These are phyloP conservation scores for Leptocoma aspasia DNA, from an alignment of 2,113 vertebrate species.

Conservation along the genomic window DNA sequence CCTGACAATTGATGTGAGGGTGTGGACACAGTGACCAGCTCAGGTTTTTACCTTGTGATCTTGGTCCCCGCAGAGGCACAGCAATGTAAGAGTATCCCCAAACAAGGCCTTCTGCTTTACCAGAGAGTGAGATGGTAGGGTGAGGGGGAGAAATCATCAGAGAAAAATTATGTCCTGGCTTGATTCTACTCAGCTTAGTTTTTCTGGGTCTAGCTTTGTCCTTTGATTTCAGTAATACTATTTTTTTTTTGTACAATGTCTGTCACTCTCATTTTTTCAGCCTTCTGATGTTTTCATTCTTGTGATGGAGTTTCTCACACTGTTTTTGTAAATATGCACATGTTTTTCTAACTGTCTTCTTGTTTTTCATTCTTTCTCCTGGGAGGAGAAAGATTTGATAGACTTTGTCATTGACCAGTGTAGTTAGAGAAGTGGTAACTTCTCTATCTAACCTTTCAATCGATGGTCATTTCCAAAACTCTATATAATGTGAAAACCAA, in stretches of 20 bases:
- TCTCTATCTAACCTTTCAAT: too few species aligned
- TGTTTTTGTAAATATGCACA: too few species aligned
- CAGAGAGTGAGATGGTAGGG: background rate
- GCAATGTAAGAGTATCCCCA: background rate
- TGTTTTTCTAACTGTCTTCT: too few species aligned
- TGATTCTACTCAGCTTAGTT: background rate
- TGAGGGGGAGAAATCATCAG: background rate
- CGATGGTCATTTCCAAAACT: too few species aligned
- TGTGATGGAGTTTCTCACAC: too few species aligned
- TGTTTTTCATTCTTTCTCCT: too few species aligned
- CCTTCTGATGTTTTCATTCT: too few species aligned
- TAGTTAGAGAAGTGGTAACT: too few species aligned
- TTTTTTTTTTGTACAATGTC: background rate
- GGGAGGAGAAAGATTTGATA: too few species aligned
- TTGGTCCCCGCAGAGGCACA: background rate
- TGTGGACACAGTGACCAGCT: accelerated
- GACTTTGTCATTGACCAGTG: too few species aligned
- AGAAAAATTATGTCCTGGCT: background rate
- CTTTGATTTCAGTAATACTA: background rate
- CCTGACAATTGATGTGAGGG: background rate
- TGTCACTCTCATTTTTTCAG: too few species aligned
- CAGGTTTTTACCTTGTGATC: background rate
- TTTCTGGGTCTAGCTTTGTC: background rate
- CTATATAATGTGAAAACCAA: too few species aligned
- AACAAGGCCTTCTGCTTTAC: background rate